Evolutionary conservation across 2,888 invertebrate genomes (phyloP).

Genomic region (Volucella bombylans): DNA sequence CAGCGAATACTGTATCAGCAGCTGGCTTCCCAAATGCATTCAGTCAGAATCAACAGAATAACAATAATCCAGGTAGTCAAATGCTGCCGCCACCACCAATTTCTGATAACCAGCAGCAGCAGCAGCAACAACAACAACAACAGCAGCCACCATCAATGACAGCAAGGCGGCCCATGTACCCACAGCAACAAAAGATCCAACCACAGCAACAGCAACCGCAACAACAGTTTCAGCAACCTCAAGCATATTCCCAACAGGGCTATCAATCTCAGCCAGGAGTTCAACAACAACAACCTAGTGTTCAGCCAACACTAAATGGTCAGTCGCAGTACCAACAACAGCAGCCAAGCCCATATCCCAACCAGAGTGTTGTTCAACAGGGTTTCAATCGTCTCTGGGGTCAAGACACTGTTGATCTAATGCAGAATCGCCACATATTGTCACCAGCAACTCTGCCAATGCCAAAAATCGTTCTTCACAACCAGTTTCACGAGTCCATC

Average conservation of each 20-base stretch:
- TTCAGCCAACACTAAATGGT: conserved; percentile 78
- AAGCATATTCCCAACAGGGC: conserved; percentile 72
- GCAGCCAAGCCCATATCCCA: conserved; percentile 59
- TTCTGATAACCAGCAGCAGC: conserved; percentile 39
- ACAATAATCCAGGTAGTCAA: conserved; percentile 68
- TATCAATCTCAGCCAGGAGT: conserved; percentile 71
- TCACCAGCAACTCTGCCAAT: conserved; percentile 90
- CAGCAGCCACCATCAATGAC: conserved; percentile 52
- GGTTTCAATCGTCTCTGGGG: conserved; percentile 94
- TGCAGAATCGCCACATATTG: conserved; percentile 92
- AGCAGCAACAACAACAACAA: conserved; percentile 1
- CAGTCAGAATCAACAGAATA: conserved; percentile 76
- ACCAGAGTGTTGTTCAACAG: conserved; percentile 86
- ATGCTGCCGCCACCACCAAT: conserved; percentile 46
- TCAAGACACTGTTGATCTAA: conserved; percentile 90
- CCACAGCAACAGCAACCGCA: conserved; percentile 64
- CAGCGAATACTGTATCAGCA: conserved; percentile 49
- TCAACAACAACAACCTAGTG: conserved; percentile 46
- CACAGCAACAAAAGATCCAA: conserved; percentile 73
- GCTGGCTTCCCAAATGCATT: conserved; percentile 50
- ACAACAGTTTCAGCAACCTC: conserved; percentile 52
- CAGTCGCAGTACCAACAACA: conserved; percentile 79
- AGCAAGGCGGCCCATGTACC: conserved; percentile 75
- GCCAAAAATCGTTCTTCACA: conserved; percentile 90
- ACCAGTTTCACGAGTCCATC: conserved; percentile 91